Evolutionary conservation across 2,797 vertebrate species (phyloP).

Genomic region (Megaceryle alcyon): DNA sequence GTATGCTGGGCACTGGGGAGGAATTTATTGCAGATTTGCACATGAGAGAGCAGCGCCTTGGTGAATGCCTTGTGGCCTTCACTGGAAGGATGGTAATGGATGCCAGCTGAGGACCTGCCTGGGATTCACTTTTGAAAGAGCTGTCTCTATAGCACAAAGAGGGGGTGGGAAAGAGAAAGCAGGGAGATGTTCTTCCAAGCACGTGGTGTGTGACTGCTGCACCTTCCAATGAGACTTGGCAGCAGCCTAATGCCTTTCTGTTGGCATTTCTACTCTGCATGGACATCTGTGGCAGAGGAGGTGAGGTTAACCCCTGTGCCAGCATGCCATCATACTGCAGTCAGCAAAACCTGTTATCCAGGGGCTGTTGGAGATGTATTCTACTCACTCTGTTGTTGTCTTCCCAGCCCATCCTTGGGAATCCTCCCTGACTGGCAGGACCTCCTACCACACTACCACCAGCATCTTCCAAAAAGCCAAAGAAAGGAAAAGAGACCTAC

Average conservation of each 20-base stretch:
- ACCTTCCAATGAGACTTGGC: conserved; percentile 11
- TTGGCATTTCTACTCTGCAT: neutral
- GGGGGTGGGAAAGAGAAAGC: neutral
- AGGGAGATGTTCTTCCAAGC: neutral
- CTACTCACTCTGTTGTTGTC: neutral
- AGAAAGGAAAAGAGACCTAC: neutral
- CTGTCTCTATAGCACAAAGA: neutral
- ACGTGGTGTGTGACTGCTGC: neutral
- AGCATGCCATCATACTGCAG: rapidly evolving
- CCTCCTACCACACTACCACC: neutral
- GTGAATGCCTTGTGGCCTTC: neutral
- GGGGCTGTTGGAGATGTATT: neutral
- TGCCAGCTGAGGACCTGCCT: neutral
- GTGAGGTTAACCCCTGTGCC: neutral
- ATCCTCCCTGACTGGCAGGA: neutral
- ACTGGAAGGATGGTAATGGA: neutral
- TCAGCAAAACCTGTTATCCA: neutral
- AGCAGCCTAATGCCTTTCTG: neutral
- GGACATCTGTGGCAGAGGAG: neutral
- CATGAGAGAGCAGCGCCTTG: neutral
- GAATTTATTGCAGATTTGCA: neutral
- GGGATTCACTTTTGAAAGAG: neutral
- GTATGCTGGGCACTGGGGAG: neutral
- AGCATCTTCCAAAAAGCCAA: neutral
- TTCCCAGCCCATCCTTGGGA: neutral